Base-by-base conservation (phyloP, 2,113 vertebrate species). In the Glareola pratincola region DNA sequence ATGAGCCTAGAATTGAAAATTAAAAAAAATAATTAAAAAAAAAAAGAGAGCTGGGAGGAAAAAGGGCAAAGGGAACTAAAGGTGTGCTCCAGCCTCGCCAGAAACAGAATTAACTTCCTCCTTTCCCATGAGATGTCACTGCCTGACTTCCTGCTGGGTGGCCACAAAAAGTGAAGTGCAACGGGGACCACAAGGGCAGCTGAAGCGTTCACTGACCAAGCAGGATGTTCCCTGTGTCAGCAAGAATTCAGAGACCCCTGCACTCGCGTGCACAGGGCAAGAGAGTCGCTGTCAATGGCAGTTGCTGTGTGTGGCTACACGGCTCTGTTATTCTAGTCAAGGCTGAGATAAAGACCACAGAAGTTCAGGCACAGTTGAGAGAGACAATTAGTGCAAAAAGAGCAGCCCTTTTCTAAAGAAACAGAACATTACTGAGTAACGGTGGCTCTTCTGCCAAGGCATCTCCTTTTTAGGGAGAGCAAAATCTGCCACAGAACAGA, bases 401-500 rank as follows among this genome's bases (percentile, higher is more conserved):
- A 79, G 5, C 4, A 43, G 10, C 14, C 9, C 3, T 47, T 3
- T 30, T 22, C 34, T 2, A 83, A 62, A 36, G 43, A 63, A 75
- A 53, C 4, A 14, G 6, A 21, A 34, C 4, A 5, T 64, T 53
- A 53, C 1, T 34, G 12, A 18, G n/a, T 17, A 36, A 68, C 0
- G 3, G 34, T 3, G 1, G 34, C 26, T 22, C 4, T 59, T 41
- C 47, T 12, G 36, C 29, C 54, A 24, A 54, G n/a, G 9, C 14
- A 37, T 4, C 34, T 27, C 22, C 7, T 34, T 27, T 68, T 84
- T 73, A 98, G 0, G 98, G 98, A 43, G 95, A 98, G 67, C 94
- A 97, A 36, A 98, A 96, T 3, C 97, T 97, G 39, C 98, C 98
- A 26, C 94, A 98, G 94, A 99, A 98, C 64, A 98, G 88, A 54